Evolutionary conservation across 2,113 vertebrate species (phyloP).

Genomic region (Machaerirhynchus nigripectus): DNA sequence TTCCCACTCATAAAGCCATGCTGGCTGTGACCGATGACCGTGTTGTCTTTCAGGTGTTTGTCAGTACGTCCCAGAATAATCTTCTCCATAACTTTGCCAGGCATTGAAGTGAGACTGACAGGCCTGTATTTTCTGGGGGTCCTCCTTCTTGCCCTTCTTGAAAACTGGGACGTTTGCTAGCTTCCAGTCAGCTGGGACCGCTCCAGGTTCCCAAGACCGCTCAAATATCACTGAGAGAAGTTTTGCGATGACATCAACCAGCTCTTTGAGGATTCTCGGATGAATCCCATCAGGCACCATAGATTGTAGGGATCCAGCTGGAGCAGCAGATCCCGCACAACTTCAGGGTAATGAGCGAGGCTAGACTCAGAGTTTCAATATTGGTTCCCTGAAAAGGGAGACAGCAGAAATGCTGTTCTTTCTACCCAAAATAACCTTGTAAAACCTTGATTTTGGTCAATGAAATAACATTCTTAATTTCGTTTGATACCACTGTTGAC

Average conservation of each 20-base stretch:
- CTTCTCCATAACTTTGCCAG: background rate
- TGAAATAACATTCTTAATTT: background rate
- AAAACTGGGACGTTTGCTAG: background rate
- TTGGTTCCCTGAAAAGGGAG: background rate
- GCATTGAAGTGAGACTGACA: background rate
- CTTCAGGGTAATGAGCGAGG: background rate
- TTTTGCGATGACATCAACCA: background rate
- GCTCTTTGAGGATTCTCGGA: background rate
- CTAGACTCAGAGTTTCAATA: background rate
- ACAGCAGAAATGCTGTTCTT: background rate
- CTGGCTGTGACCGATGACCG: background rate
- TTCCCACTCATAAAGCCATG: background rate
- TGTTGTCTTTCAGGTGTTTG: rapidly evolving
- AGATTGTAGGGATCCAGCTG: background rate
- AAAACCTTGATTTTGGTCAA: background rate
- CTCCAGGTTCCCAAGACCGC: background rate
- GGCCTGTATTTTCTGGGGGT: background rate
- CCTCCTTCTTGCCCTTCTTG: background rate
- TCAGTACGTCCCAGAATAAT: background rate
- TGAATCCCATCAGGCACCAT: too few species aligned
- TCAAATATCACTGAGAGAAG: background rate
- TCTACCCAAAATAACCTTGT: background rate
- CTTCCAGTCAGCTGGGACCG: background rate
- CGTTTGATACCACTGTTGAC: background rate
- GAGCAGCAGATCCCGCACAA: background rate